phyloP scores from a whole-genome alignment of 2,888 invertebrate species.

The Magallana nippona region DNA sequence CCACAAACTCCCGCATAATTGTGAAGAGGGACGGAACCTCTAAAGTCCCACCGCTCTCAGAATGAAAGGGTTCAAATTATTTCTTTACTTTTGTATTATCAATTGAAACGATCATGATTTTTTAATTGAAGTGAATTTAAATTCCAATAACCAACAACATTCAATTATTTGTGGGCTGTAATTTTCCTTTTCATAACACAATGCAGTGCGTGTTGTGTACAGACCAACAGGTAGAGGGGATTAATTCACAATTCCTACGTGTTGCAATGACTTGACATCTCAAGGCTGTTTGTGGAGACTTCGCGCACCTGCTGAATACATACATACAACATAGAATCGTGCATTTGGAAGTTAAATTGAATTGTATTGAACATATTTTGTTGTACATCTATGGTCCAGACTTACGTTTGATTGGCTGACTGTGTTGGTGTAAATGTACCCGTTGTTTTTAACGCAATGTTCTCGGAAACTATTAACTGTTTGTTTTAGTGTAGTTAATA shows the following conservation, averaged over 20 bases:
- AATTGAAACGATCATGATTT: slow-evolving; percentile 29
- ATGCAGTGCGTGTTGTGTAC: slow-evolving; percentile 2
- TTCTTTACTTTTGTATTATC: slow-evolving; percentile 18
- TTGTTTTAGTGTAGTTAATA: slow-evolving; percentile 13
- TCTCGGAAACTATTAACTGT: slow-evolving; percentile 8
- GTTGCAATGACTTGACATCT: slow-evolving; percentile 24
- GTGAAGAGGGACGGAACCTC: neutral
- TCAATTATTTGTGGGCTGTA: slow-evolving; percentile 9
- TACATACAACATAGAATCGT: neutral
- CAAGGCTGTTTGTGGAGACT: neutral
- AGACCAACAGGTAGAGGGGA: slow-evolving; percentile 14
- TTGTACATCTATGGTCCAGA: too few species aligned
- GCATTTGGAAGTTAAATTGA: too few species aligned
- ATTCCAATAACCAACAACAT: slow-evolving; percentile 21
- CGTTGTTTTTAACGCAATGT: neutral
- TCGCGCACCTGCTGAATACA: neutral
- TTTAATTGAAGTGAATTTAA: slow-evolving; percentile 34
- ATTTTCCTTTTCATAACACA: slow-evolving; percentile 27
- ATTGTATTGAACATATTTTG: too few species aligned
- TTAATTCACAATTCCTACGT: neutral
- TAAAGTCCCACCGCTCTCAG: neutral
- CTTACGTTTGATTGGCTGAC: neutral
- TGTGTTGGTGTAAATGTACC: neutral
- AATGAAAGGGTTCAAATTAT: neutral
- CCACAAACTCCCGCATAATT: neutral